Base-by-base conservation (phyloP, 2,888 invertebrate species). In the Pseudococcus longispinus region DNA sequence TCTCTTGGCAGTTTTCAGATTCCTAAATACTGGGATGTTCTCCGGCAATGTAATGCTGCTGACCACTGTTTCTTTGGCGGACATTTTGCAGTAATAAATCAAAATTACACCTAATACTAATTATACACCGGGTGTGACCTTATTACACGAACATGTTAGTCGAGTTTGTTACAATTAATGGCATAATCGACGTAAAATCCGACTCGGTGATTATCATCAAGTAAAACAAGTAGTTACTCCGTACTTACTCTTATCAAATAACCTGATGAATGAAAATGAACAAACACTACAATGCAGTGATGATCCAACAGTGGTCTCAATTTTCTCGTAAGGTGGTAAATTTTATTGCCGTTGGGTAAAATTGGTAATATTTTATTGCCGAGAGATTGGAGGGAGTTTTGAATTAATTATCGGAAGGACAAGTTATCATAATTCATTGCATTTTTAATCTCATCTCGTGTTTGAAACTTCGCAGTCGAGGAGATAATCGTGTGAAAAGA, bases 1-100 rank as follows among this genome's bases (percentile, higher is more conserved):
- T 89, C 93, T 91, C 88, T 93, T 93, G 29, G 94, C 94, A 90
- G 93, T 93, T 89, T 92, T 92, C 87, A 94, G 90, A 90, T 94
- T 93, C 77, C 93, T 91, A 90, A 94, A 94, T 32, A 93, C 91
- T 89, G 93, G 92, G 87, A 92, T 91, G 15, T 91, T 91, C 85
- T 91, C 91, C 85, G 92, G 92, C 86, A 92, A 90, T 89, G 91
- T 91, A 88, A 92, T 92, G 89, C 77, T 80, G 5, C 77, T 80
- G 11, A 80, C 80, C 46, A 77, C 70, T 20, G 80, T 77, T 80
- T 86, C 86, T 77, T 86, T 77, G 15, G 26, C 8, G 18, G 20
- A 42, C 86, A 86, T 86, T 29, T 26, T 65, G 18, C 29, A 51
- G 51, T n/a, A 51, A 51, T 51, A 51, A 51, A 42, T 37, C 23